Evolutionary conservation across 2,797 vertebrate genomes (phyloP).

Genomic region (Odontamblyopus rebecca): DNA sequence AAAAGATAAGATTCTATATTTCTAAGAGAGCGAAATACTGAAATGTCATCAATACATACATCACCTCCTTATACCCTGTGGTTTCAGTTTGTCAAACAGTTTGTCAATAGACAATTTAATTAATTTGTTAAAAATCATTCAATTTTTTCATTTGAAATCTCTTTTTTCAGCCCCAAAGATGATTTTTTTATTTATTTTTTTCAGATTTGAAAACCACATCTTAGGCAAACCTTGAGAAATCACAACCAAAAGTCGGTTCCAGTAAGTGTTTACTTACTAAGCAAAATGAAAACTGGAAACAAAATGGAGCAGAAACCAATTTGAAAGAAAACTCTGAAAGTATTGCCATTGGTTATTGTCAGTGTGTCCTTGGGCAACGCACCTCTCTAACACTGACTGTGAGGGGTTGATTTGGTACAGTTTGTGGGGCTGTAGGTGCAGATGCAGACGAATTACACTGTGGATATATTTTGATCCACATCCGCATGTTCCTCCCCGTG

Average conservation of each 20-base stretch:
- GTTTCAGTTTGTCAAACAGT: too few species aligned
- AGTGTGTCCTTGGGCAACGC: background rate
- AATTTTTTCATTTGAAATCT: slow-evolving; percentile 2
- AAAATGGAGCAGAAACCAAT: background rate
- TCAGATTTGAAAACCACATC: background rate
- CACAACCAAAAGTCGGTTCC: background rate
- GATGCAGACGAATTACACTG: background rate
- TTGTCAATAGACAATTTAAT: too few species aligned
- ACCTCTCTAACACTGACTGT: background rate
- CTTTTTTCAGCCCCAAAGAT: slow-evolving; percentile 1
- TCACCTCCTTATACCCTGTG: too few species aligned
- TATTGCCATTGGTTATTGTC: background rate
- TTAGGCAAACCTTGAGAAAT: background rate
- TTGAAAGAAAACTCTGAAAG: background rate
- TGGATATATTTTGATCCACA: too few species aligned
- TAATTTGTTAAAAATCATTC: too few species aligned
- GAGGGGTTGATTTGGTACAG: background rate
- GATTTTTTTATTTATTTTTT: background rate
- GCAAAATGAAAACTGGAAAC: background rate
- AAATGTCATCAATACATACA: too few species aligned
- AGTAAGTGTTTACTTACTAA: background rate
- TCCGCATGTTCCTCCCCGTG: too few species aligned
- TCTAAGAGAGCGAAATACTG: too few species aligned
- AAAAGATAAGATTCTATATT: too few species aligned
- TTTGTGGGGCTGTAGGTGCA: background rate